These are phyloP conservation scores for Eidolon helvum DNA, from an alignment of 2,113 vertebrate species.

Conservation along the genomic window DNA sequence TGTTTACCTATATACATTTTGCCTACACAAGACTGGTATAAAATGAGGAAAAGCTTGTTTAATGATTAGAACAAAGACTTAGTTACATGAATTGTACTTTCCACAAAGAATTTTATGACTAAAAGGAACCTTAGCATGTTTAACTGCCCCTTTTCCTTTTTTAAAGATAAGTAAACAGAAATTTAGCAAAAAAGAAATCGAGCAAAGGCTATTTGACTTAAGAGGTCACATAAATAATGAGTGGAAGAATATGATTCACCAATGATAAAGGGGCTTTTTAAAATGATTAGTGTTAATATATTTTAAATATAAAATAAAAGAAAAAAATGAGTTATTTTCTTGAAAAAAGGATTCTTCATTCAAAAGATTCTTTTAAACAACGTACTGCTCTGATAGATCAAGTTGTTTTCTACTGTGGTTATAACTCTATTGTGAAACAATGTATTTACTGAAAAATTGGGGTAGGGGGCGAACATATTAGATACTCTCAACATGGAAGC, in stretches of 20 bases:
- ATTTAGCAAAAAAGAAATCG: not conserved
- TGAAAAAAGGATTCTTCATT: not conserved
- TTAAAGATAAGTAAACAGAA: not conserved
- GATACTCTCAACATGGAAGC: not conserved
- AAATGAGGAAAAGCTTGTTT: not conserved
- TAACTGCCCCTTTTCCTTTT: not conserved
- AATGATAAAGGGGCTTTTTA: not conserved
- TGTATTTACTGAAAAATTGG: not conserved
- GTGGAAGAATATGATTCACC: not conserved
- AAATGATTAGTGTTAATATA: not conserved
- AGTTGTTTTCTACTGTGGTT: not conserved
- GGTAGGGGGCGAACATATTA: not conserved
- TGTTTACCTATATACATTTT: not conserved
- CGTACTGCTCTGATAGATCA: not conserved
- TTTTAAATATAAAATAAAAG: constrained; percentile 16
- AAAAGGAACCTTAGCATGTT: not conserved
- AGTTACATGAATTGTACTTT: not conserved
- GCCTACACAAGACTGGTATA: not conserved
- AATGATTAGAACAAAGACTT: not conserved
- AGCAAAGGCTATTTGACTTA: not conserved
- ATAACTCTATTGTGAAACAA: not conserved
- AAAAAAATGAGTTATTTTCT: not conserved
- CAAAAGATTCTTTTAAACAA: constrained; percentile 3
- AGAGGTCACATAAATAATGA: not conserved
- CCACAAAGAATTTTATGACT: not conserved